Evolutionary conservation across 1,140 invertebrate genomes (phyloP).

Genomic region (Drosophila albomicans): DNA sequence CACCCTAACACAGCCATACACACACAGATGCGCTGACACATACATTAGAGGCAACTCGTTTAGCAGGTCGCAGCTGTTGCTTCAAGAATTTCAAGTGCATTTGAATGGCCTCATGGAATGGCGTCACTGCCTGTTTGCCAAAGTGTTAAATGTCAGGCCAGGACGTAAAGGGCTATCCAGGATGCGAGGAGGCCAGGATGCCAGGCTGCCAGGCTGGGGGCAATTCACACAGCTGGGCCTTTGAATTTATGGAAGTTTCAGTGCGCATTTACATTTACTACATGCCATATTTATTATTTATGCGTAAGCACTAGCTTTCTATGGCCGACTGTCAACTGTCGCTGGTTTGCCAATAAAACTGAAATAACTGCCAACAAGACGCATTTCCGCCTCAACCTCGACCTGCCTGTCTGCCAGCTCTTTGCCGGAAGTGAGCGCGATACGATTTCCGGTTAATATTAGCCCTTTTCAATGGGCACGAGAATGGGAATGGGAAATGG

Average conservation of each 20-base stretch:
- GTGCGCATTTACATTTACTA: conserved; percentile 77
- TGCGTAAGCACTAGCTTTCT: conserved; percentile 36
- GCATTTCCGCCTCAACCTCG: conserved; percentile 52
- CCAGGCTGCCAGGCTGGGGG: not conserved
- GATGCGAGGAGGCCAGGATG: not conserved
- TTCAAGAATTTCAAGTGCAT: conserved; percentile 79
- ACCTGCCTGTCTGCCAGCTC: not conserved
- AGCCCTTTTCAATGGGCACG: conserved; percentile 25
- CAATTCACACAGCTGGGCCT: conserved; percentile 58
- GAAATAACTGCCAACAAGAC: conserved; percentile 46
- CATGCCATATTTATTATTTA: conserved; percentile 80
- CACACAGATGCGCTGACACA: conserved; percentile 14
- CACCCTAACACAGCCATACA: conserved; percentile 1
- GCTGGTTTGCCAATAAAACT: conserved; percentile 50
- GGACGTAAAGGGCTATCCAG: not conserved
- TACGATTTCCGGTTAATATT: conserved; percentile 66
- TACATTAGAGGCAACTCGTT: conserved; percentile 41
- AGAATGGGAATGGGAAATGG: conserved; percentile 4
- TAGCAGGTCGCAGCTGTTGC: conserved; percentile 76
- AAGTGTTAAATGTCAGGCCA: conserved; percentile 78
- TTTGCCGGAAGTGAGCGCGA: conserved; percentile 34
- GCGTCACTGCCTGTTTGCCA: conserved; percentile 64
- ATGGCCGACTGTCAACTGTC: conserved; percentile 11
- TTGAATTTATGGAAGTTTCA: conserved; percentile 75
- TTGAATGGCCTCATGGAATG: conserved; percentile 65